Percentiles rank a stretch among this genome's conserved stretches.
Conservation (phyloP, 1,140 invertebrate species). For the Cecropterus lyciades region DNA sequence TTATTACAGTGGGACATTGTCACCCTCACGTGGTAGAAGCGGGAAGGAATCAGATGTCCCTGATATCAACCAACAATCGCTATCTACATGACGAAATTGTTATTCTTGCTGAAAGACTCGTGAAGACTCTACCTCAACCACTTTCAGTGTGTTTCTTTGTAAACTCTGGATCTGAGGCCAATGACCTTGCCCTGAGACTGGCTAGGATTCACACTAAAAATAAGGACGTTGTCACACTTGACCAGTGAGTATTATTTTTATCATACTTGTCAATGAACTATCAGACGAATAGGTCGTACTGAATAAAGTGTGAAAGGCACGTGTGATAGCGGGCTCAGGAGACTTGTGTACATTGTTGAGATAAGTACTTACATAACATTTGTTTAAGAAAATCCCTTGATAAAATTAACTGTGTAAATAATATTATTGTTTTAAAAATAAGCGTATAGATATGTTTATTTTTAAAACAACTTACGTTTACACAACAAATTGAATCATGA, state of each 20-base stretch:
- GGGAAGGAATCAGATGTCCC: conserved; percentile 93
- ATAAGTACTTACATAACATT: background rate
- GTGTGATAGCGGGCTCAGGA: background rate
- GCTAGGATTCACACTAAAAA: conserved; percentile 95
- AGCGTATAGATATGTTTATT: too few species aligned
- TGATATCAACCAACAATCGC: conserved; percentile 96
- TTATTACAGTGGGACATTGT: conserved; percentile 95
- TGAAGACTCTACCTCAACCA: conserved; percentile 91
- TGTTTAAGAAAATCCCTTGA: too few species aligned
- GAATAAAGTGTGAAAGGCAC: conserved; percentile 2
- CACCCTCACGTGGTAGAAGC: conserved; percentile 97
- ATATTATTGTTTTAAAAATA: too few species aligned
- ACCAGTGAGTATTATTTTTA: conserved; percentile 94
- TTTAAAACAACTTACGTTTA: too few species aligned
- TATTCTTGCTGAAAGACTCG: conserved; percentile 93
- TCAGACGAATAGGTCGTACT: conserved; percentile 6
- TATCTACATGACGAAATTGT: conserved; percentile 98
- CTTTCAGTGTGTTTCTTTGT: conserved; percentile 98
- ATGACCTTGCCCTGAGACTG: conserved; percentile 97
- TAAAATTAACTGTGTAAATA: too few species aligned
- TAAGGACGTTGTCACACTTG: conserved; percentile 95
- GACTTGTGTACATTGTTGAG: background rate
- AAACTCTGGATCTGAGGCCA: conserved; percentile 99
- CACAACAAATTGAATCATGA: too few species aligned
- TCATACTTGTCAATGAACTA: conserved; percentile 1